Conservation (phyloP, 1,140 invertebrate species). For the Aphidius gifuensis region DNA sequence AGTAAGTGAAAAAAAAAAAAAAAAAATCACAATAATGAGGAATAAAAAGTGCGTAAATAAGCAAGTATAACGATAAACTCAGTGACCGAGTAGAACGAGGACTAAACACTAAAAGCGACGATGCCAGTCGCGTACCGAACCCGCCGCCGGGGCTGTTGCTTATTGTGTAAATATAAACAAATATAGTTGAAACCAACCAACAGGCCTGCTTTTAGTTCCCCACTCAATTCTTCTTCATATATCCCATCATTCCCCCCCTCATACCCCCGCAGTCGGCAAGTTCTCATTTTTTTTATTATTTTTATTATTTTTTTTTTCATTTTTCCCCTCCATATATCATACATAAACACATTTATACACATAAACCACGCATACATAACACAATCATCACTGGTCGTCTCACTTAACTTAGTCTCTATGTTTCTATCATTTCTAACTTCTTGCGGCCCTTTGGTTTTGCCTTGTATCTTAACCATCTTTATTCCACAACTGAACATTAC, state of each 20-base stretch:
- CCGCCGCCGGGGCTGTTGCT: conserved; percentile 52
- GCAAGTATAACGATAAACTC: conserved; percentile 27
- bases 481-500: no score
- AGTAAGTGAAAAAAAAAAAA: background rate
- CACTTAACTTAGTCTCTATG: no score
- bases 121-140: conserved; percentile 27
- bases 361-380: no score
- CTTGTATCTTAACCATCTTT: no score
- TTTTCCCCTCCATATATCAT: conserved; percentile 8
- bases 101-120: conserved; percentile 51
- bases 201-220: conserved; percentile 53
- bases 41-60: conserved; percentile 18
- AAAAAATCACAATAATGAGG: conserved; percentile 4
- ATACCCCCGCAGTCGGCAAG: conserved; percentile 26
- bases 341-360: no score
- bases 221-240: conserved; percentile 23
- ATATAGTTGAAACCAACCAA: conserved; percentile 57
- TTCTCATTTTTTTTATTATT: background rate
- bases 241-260: conserved; percentile 26
- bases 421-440: no score
- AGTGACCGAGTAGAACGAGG: conserved; percentile 44
- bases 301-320: conserved; percentile 7
- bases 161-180: conserved; percentile 59
- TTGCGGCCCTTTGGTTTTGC: no score
- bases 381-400: no score